Evolutionary conservation across 2,113 vertebrate genomes (phyloP), one percentile per base, ranked within the genome.

Genomic region (Megalops atlanticus): DNA sequence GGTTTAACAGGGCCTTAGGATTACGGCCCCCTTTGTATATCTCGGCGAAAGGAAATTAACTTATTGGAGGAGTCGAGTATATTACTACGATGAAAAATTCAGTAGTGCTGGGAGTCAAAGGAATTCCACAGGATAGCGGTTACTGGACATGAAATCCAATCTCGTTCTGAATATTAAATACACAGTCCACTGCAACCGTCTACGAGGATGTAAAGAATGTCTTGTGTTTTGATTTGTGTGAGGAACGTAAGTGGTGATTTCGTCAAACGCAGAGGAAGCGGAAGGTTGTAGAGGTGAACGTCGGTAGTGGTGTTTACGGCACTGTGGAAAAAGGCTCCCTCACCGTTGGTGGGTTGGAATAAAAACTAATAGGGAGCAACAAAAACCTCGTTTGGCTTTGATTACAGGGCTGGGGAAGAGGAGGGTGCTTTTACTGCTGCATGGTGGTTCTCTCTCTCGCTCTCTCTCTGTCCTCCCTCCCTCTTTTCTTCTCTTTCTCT

Each of bases 301-400:
- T 18, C 24, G 27, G 75, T 16, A 16, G 21, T 14, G 27, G 80
- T 43, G 79, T 73, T 80, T 69, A 80, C 24, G 33, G 47, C 12
- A 12, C 74, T 71, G 45, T 16, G 15, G 40, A 78, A 73, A 45
- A 64, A 79, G 73, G 78, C 54, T 78, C 77, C 76, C 40, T 79
- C 75, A 75, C 52, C 35, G 43, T 84, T 87, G 83, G 81, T 83
- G 78, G 76, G 77, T 68, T 77, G 72, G 82, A 84, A 84, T 89
- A 86, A 88, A 89, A 85, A 49, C 76, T 83, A 87, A 84, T 85
- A 78, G 82, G 74, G 54, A 85, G 76, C 70, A 76, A 84, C 84
- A 81, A 86, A 88, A 84, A 72, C 81, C 80, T 88, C 82, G 83
- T 88, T 88, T 86, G 86, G 86, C 40, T 84, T 88, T 84, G 84